Evolutionary conservation across 2,797 vertebrate genomes (phyloP).

Genomic region (Hemitrygon akajei): DNA sequence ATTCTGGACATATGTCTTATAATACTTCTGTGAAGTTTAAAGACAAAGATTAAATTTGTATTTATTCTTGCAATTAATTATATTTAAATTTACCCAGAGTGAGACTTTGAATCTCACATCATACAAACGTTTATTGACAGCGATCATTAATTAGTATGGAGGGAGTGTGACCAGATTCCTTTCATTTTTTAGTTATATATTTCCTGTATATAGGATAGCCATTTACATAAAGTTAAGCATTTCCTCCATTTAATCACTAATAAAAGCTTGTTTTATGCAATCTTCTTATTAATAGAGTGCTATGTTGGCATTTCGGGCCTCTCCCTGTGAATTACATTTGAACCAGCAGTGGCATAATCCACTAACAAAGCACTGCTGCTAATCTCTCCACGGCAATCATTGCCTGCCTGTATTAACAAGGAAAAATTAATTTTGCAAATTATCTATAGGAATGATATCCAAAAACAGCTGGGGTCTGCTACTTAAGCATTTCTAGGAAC

Average conservation of each 20-base stretch:
- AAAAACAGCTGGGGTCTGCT: neutral
- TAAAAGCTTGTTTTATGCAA: slow-evolving; percentile 3
- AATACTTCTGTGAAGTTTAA: neutral
- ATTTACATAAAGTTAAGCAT: neutral
- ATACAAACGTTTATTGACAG: neutral
- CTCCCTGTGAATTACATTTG: neutral
- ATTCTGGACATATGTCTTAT: too few species aligned
- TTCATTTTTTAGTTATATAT: neutral
- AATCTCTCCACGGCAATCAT: neutral
- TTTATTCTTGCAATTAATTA: neutral
- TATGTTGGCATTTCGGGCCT: slow-evolving; percentile 23
- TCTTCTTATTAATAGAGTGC: slow-evolving; percentile 24
- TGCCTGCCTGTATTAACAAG: neutral
- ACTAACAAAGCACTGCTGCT: neutral
- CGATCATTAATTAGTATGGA: neutral
- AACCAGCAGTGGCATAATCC: slow-evolving; percentile 4
- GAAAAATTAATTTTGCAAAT: neutral
- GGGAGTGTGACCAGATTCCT: neutral
- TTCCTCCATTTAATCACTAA: slow-evolving; percentile 10
- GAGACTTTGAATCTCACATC: too few species aligned
- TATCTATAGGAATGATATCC: neutral
- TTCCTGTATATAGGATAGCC: neutral
- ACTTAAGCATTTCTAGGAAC: neutral
- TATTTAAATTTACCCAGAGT: neutral
- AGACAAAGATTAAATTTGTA: neutral